phyloP scores from a whole-genome alignment of 2,888 invertebrate genomes.

The Drosophila hamatofila region DNA sequence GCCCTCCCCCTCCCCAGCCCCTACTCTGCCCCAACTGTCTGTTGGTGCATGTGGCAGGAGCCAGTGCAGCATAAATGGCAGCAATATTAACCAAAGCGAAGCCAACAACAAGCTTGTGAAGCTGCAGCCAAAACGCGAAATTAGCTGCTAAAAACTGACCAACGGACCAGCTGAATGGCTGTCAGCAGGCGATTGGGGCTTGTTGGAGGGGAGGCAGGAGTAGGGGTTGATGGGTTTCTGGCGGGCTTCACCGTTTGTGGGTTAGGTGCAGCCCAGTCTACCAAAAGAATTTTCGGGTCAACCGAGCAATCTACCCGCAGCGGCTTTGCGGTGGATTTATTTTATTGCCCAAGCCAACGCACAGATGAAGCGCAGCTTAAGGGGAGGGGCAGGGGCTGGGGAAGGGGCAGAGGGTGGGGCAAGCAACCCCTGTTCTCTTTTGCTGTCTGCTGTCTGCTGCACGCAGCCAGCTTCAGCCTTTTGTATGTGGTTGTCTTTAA shows the following conservation, averaged over 20 bases:
- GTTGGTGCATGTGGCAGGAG: conserved; percentile 26
- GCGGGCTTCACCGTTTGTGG: neutral
- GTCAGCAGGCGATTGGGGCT: conserved; percentile 46
- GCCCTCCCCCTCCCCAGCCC: neutral
- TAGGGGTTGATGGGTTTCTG: neutral
- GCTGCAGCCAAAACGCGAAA: conserved; percentile 46
- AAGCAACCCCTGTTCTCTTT: conserved; percentile 5
- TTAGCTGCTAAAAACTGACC: conserved; percentile 56
- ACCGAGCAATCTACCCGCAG: conserved; percentile 75
- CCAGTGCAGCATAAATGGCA: conserved; percentile 47
- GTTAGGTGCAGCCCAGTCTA: conserved; percentile 3
- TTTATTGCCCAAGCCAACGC: conserved; percentile 65
- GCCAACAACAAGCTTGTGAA: conserved; percentile 25
- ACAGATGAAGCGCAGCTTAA: conserved; percentile 34
- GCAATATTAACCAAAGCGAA: conserved; percentile 51
- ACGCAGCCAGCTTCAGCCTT: conserved; percentile 36
- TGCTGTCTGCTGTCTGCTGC: conserved; percentile 2
- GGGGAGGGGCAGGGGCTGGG: too few relatives aligned
- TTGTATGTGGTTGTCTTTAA: conserved; percentile 65
- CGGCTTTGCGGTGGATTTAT: conserved; percentile 79
- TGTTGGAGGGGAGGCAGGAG: neutral
- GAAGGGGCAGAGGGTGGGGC: neutral
- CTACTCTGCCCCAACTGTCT: neutral
- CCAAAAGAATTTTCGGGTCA: conserved; percentile 61
- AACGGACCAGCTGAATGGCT: conserved; percentile 38